A percentile compares a stretch with the other conserved stretches of the same genome.
Evolutionary conservation across 2,888 invertebrate genomes (phyloP).

Genomic region (Drosophila mimetica): DNA sequence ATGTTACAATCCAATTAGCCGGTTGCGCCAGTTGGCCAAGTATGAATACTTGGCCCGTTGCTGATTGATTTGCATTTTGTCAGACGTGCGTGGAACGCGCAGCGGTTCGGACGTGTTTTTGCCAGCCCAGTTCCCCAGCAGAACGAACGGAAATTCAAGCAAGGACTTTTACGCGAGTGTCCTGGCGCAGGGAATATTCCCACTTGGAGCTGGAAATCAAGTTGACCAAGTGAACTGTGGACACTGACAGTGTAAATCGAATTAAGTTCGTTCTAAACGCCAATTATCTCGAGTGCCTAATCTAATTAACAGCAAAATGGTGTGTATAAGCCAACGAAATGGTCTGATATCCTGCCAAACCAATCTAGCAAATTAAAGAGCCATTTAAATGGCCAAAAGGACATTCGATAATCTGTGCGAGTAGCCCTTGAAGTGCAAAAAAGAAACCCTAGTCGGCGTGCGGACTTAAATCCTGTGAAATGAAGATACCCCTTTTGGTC

Average conservation of each 20-base stretch:
- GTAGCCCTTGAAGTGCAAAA: slow-evolving; percentile 55
- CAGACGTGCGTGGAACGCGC: slow-evolving; percentile 83
- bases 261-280: slow-evolving; percentile 56
- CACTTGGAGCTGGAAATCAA: slow-evolving; percentile 4
- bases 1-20: slow-evolving; percentile 84
- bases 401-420: slow-evolving; percentile 34
- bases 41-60: slow-evolving; percentile 32
- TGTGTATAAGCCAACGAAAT: slow-evolving; percentile 60
- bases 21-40: slow-evolving; percentile 55
- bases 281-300: slow-evolving; percentile 68
- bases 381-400: slow-evolving; percentile 11
- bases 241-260: slow-evolving; percentile 27
- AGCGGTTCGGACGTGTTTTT: slow-evolving; percentile 83
- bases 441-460: slow-evolving; percentile 42
- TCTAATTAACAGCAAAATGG: slow-evolving; percentile 80
- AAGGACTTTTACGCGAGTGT: slow-evolving; percentile 27
- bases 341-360: slow-evolving; percentile 39
- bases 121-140: slow-evolving; percentile 18
- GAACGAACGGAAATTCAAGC: background rate
- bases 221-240: slow-evolving; percentile 6
- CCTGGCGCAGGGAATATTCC: slow-evolving; percentile 43
- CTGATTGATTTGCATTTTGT: slow-evolving; percentile 68
- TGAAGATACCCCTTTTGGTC: slow-evolving; percentile 16
- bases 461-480: slow-evolving; percentile 21
- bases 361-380: background rate